These are phyloP conservation scores for Agriopis marginaria DNA, from an alignment of 2,888 invertebrate species.

Conservation along the genomic window DNA sequence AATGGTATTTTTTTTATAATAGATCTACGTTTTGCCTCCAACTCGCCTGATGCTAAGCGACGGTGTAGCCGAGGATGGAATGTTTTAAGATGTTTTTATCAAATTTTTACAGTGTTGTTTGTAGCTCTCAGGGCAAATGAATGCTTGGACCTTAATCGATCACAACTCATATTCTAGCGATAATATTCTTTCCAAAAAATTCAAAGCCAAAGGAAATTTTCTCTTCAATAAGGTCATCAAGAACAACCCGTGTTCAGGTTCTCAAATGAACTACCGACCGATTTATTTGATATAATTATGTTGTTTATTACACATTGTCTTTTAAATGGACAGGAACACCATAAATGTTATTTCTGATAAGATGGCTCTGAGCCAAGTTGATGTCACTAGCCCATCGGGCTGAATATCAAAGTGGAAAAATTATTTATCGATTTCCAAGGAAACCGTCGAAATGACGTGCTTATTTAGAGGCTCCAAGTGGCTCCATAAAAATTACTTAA, in stretches of 20 bases:
- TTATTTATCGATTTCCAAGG: conserved; percentile 34
- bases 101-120: too few species aligned
- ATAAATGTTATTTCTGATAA: conserved; percentile 35
- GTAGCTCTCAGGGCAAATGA: too few species aligned
- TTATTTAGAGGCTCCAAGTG: too few species aligned
- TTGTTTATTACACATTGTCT: neutral
- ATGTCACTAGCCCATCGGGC: conserved; percentile 41
- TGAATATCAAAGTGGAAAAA: conserved; percentile 38
- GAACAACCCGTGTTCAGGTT: neutral
- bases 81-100: too few species aligned
- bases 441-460: conserved; percentile 23
- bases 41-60: too few species aligned
- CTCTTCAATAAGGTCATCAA: neutral
- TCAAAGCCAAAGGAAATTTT: too few species aligned
- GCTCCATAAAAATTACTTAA: conserved; percentile 3
- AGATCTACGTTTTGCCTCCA: too few species aligned
- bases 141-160: too few species aligned
- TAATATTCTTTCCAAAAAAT: neutral
- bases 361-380: conserved; percentile 50
- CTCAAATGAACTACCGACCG: neutral
- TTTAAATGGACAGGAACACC: conserved; percentile 7
- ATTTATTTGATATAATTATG: neutral
- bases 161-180: too few species aligned
- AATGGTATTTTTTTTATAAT: too few species aligned
- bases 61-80: too few species aligned